These are phyloP conservation scores for Drosophila pseudoobscura DNA, from an alignment of 1,140 invertebrate genomes.

Conservation along the genomic window DNA sequence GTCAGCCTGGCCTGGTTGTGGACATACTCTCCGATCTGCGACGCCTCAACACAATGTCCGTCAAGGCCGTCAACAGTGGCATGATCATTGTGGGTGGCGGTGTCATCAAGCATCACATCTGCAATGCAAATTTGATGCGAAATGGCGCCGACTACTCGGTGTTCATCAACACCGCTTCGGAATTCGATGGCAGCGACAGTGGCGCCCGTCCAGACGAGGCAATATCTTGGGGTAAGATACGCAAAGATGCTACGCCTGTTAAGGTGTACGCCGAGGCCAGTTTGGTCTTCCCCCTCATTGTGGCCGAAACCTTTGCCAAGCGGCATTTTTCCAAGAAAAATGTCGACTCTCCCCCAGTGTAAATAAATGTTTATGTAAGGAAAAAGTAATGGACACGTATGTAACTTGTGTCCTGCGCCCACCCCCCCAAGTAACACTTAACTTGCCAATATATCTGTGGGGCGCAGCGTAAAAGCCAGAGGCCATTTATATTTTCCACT, in stretches of 20 bases:
- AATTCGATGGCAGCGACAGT: constrained; percentile 99
- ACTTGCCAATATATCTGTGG: too few species aligned
- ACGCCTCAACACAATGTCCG: constrained; percentile 96
- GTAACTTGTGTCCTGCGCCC: neutral
- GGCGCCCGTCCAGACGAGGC: constrained; percentile 99
- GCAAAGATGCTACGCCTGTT: constrained; percentile 93
- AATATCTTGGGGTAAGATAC: constrained; percentile 99
- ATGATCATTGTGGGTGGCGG: constrained; percentile 99
- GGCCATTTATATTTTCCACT: constrained; percentile 25
- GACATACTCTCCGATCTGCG: constrained; percentile 97
- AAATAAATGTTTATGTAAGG: constrained; percentile 35
- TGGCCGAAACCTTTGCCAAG: constrained; percentile 97
- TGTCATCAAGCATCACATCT: constrained; percentile 99
- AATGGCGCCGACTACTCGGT: constrained; percentile 99
- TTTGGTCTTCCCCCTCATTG: constrained; percentile 96
- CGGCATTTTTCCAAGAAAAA: constrained; percentile 62
- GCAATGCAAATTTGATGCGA: constrained; percentile 98
- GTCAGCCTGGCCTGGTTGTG: constrained; percentile 94
- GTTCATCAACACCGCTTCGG: constrained; percentile 98
- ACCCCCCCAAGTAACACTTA: too few species aligned
- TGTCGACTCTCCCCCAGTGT: constrained; percentile 25
- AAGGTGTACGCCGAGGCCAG: constrained; percentile 98
- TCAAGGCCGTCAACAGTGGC: constrained; percentile 96
- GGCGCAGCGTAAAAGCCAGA: neutral
- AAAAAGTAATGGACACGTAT: constrained; percentile 35